Conservation (phyloP, 2,888 invertebrate species). For the Phanerotoma sp. region DNA sequence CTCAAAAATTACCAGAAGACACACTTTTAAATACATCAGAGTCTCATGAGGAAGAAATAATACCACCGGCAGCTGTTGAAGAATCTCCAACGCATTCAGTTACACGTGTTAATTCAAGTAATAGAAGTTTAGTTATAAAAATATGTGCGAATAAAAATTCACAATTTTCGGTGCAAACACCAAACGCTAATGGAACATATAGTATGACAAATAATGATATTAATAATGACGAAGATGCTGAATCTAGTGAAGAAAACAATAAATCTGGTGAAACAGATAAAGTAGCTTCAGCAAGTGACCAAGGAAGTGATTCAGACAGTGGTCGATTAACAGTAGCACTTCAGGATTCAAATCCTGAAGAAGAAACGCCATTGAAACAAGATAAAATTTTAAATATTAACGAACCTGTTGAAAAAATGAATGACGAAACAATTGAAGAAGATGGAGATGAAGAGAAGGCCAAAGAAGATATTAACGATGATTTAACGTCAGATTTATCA, state of each 20-base stretch:
- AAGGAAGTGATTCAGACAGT: slow-evolving; percentile 32
- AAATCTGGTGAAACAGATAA: slow-evolving; percentile 31
- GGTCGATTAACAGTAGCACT: slow-evolving; percentile 15
- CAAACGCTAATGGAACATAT: slow-evolving; percentile 33
- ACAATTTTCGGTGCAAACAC: slow-evolving; percentile 47
- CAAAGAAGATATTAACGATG: slow-evolving; percentile 22
- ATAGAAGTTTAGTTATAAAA: slow-evolving; percentile 54
- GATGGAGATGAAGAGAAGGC: slow-evolving; percentile 20
- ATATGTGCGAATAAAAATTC: slow-evolving; percentile 54
- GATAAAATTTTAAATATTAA: not conserved
- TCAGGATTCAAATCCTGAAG: not conserved
- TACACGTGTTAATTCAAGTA: slow-evolving; percentile 45
- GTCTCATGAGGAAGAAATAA: slow-evolving; percentile 43
- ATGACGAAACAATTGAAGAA: slow-evolving; percentile 34
- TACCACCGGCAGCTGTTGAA: slow-evolving; percentile 15
- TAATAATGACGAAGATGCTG: slow-evolving; percentile 42
- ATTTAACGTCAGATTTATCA: not conserved
- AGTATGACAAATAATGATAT: slow-evolving; percentile 34
- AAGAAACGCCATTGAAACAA: not conserved
- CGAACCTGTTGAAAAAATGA: not conserved
- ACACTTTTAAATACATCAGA: not conserved
- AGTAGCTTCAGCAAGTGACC: slow-evolving; percentile 46
- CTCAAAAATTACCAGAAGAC: too few relatives aligned
- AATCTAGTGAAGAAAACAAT: slow-evolving; percentile 26
- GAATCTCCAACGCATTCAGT: slow-evolving; percentile 42